Percentiles rank a stretch among this genome's conserved stretches.
Conservation (phyloP, 2,113 vertebrate genomes). For the Aleadryas rufinucha region DNA sequence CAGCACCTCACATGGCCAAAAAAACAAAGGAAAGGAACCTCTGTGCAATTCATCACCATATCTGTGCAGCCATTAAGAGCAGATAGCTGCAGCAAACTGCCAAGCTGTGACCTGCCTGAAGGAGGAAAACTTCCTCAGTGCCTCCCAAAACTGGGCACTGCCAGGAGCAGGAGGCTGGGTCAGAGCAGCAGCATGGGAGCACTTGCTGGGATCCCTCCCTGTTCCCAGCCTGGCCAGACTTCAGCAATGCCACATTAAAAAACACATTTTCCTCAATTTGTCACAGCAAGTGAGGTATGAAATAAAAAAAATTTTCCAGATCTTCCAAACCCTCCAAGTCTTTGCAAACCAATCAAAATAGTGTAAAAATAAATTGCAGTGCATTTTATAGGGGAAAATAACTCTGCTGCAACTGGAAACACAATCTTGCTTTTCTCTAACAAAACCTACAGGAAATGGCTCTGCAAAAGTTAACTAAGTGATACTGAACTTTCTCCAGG, state of each 20-base stretch:
- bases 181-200: neutral
- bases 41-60: neutral
- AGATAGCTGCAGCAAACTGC: neutral
- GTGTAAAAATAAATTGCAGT: neutral
- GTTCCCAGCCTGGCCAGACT: neutral
- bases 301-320: neutral
- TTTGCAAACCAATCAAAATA: neutral
- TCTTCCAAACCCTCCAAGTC: neutral
- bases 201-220: fast-evolving
- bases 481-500: conserved; percentile 55
- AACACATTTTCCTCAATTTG: conserved; percentile 16
- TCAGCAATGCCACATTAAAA: neutral
- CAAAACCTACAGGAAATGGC: conserved; percentile 46
- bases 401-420: conserved; percentile 17
- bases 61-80: neutral
- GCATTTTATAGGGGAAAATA: conserved; percentile 22
- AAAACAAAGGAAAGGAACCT: neutral
- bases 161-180: neutral
- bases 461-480: conserved; percentile 51
- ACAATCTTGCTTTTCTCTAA: conserved; percentile 7
- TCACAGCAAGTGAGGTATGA: neutral
- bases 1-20: fast-evolving
- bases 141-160: neutral
- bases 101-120: neutral
- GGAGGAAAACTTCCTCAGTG: neutral